Percentiles rank a stretch among this genome's conserved stretches.
Conservation (phyloP, 1,140 invertebrate species). For the Aphidius gifuensis region DNA sequence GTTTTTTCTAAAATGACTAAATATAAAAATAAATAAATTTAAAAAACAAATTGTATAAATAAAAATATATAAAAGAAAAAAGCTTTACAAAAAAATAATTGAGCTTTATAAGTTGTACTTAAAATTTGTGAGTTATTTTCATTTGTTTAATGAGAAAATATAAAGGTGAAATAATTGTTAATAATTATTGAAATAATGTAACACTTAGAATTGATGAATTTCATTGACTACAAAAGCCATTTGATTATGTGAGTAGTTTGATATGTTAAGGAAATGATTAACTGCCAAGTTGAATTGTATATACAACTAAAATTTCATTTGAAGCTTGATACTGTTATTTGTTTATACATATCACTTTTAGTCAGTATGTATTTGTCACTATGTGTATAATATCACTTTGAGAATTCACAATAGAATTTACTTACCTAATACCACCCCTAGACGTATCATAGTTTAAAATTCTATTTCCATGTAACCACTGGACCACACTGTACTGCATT, state of each 20-base stretch:
- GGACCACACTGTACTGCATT: conserved; percentile 62
- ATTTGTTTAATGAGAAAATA: no score
- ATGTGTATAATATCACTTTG: not conserved
- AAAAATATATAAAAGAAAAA: no score
- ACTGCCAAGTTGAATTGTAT: not conserved
- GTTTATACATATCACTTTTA: not conserved
- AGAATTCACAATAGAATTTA: not conserved
- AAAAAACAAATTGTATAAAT: no score
- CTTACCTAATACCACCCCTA: conserved; percentile 70
- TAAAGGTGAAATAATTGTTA: no score
- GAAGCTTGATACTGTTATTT: not conserved
- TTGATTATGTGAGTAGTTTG: not conserved
- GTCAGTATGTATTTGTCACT: not conserved
- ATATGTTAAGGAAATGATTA: not conserved
- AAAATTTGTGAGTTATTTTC: no score
- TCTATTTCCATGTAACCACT: conserved; percentile 69
- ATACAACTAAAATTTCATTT: not conserved
- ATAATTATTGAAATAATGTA: no score
- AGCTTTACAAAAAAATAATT: no score
- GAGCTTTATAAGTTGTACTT: no score
- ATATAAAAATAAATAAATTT: no score
- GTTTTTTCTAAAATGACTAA: no score
- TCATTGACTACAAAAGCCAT: not conserved
- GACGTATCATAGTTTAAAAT: conserved; percentile 71
- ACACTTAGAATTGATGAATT: no score